Base-by-base conservation (phyloP, 2,113 vertebrate genomes). In the Paramisgurnus dabryanus region DNA sequence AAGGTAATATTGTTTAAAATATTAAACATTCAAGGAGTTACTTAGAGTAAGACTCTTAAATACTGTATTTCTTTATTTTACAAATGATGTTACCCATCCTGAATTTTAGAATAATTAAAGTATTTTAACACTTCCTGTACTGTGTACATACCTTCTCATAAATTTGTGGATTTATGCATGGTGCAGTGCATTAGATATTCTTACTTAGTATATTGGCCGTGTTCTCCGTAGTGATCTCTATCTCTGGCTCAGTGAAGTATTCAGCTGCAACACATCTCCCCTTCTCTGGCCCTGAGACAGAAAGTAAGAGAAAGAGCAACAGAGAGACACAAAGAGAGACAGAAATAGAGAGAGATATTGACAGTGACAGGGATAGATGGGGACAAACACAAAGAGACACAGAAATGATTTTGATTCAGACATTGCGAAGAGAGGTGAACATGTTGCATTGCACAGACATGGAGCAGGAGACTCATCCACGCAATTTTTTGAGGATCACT, bases 201-300 rank as follows among this genome's bases (percentile, higher is more conserved):
- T 95, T 86, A 97, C 96, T 96, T 71, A 97, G 92, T 68, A 97
- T 96, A 87, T 96, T 97, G 85, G 96, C 96, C 0, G 96, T 97
- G 74, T 96, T 96, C 82, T 97, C 96, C 3, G 95, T 96, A 4
- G 95, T 95, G 87, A 96, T 93, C 85, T 96, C 95, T 15, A 95
- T 94, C 85, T 96, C 95, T 0, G 95, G 92, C 76, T 95, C 95
- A 1, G 94, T 93, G 87, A 97, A 97, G 88, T 96, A 97, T 76
- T 96, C 95, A 0, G 95, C 94, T 5, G 95, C 94, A 77, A 97
- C 95, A 80, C 95, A 96, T 73, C 95, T 92, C 66, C 95, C 95
- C 82, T 95, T 96, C 87, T 96, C 95, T 13, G 94, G 89, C 78
- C 95, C 95, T 96, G 89, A 43, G 63, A 66, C 65, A 79, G 75